These are phyloP conservation scores for Mallotus villosus DNA, from an alignment of 2,797 vertebrate species.

Conservation along the genomic window DNA sequence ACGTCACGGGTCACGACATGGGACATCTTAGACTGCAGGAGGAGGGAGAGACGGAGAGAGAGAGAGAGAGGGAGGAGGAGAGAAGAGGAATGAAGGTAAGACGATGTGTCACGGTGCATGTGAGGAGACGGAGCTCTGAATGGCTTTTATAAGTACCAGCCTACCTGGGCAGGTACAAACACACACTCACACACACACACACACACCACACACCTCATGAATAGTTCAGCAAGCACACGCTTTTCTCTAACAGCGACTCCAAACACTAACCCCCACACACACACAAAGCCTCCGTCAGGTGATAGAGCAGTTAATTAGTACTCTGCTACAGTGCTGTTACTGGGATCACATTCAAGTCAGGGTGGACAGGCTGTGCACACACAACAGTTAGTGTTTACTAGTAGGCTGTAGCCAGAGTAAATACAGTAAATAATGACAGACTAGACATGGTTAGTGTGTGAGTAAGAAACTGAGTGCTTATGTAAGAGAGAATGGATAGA, in stretches of 20 bases:
- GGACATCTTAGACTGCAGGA: slow-evolving; percentile 89
- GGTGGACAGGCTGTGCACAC: neutral
- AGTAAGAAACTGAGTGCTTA: neutral
- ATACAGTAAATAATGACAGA: neutral
- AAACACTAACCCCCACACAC: neutral
- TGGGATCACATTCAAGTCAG: neutral
- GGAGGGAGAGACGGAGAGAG: slow-evolving; percentile 59
- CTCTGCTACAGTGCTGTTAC: neutral
- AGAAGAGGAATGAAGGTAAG: slow-evolving; percentile 56
- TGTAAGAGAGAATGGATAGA: too few relatives aligned
- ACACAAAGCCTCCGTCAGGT: neutral
- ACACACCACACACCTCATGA: neutral
- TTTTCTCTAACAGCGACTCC: neutral
- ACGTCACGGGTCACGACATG: slow-evolving; percentile 79
- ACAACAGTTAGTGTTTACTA: neutral
- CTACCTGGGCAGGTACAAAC: slow-evolving; percentile 25
- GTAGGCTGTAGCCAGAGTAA: neutral
- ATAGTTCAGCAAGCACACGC: neutral
- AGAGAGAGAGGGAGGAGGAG: slow-evolving; percentile 49
- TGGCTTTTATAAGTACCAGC: slow-evolving; percentile 49
- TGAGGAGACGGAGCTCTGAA: slow-evolving; percentile 55
- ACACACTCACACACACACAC: too few relatives aligned
- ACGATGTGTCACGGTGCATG: slow-evolving; percentile 51
- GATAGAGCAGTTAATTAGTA: neutral
- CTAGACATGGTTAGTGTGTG: neutral